These are phyloP conservation scores for Drosophila nikananu DNA, from an alignment of 1,140 invertebrate genomes.

Conservation along the genomic window DNA sequence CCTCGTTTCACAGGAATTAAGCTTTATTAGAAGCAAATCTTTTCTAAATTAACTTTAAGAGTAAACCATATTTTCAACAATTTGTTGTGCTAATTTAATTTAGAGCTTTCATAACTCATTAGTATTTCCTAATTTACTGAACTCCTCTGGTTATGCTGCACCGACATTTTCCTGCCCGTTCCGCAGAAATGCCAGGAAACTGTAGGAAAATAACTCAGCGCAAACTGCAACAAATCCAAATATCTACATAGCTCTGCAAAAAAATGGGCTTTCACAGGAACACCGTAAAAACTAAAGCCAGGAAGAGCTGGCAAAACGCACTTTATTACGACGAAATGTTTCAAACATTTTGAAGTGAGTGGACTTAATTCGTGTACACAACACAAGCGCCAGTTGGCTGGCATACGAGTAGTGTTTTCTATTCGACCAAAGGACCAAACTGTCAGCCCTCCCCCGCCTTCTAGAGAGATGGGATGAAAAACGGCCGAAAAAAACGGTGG, in stretches of 20 bases:
- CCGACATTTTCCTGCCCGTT: conserved; percentile 1
- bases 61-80: not conserved
- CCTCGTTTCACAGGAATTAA: not conserved
- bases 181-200: conserved; percentile 51
- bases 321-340: conserved; percentile 77
- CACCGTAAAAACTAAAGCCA: conserved; percentile 13
- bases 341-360: conserved; percentile 69
- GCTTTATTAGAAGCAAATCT: not conserved
- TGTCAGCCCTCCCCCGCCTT: not conserved
- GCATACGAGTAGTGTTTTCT: conserved; percentile 25
- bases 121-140: conserved; percentile 1
- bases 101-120: not conserved
- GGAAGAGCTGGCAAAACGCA: conserved; percentile 57
- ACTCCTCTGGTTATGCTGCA: not conserved
- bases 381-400: conserved; percentile 32
- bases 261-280: not conserved
- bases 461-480: conserved; percentile 28
- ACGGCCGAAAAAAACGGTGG: conserved; percentile 14
- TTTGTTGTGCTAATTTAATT: not conserved
- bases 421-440: conserved; percentile 26
- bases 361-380: conserved; percentile 76
- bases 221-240: conserved; percentile 31
- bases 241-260: conserved; percentile 20
- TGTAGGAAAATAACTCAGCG: conserved; percentile 64
- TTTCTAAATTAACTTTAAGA: too few species aligned